phyloP scores from a whole-genome alignment of 2,888 invertebrate species.

The Diploptera punctata region DNA sequence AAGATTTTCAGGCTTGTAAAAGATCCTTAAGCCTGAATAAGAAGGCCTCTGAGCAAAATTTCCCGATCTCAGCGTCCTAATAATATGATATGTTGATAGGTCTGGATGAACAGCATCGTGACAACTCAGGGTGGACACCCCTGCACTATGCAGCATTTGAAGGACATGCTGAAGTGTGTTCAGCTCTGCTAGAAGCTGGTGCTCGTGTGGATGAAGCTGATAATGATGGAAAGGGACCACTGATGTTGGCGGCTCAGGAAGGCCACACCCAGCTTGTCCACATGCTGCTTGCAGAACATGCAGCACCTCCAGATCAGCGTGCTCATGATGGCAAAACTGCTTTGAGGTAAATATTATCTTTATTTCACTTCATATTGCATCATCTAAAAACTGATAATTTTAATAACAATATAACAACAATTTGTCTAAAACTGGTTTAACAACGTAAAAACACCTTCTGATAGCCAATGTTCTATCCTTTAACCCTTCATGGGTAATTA shows the following conservation, averaged over 20 bases:
- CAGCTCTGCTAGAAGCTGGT: constrained; percentile 83
- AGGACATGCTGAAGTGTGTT: constrained; percentile 84
- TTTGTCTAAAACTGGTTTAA: too few species aligned
- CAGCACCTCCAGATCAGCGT: constrained; percentile 81
- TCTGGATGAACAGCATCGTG: constrained; percentile 86
- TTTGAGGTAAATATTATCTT: constrained; percentile 66
- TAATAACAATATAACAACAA: too few species aligned
- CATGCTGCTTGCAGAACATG: constrained; percentile 73
- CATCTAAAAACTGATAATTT: too few species aligned
- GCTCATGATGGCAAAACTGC: constrained; percentile 93
- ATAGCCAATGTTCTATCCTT: too few species aligned
- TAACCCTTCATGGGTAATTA: too few species aligned
- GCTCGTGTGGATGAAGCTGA: constrained; percentile 80
- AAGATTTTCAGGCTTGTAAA: too few species aligned
- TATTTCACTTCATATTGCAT: too few species aligned
- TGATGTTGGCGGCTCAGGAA: constrained; percentile 90
- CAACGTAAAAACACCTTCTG: too few species aligned
- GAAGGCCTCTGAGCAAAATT: too few species aligned
- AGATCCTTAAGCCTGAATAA: too few species aligned
- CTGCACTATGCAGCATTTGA: constrained; percentile 96
- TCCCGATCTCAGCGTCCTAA: too few species aligned
- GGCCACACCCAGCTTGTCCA: constrained; percentile 76
- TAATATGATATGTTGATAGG: too few species aligned
- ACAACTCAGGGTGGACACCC: constrained; percentile 97
- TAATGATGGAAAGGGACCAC: constrained; percentile 87